Percentiles rank a stretch among this genome's conserved stretches.
These are phyloP conservation scores for Notiomystis cincta DNA, from an alignment of 2,113 vertebrate genomes.

Conservation along the genomic window DNA sequence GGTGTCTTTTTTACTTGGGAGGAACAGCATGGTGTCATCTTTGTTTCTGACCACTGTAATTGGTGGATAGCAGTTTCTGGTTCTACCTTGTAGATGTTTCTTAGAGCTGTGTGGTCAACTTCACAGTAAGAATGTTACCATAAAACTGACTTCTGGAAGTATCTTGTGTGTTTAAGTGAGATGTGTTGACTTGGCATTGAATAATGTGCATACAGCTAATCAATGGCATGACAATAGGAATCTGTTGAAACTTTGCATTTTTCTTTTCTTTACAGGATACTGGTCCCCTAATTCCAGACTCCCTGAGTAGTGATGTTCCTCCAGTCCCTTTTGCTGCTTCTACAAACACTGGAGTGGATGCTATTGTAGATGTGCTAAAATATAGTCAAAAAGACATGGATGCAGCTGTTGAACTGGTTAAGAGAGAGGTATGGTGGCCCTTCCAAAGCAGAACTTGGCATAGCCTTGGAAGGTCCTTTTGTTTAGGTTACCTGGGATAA, in stretches of 20 bases:
- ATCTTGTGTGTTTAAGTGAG: background rate
- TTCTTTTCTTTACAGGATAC: background rate
- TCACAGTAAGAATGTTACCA: background rate
- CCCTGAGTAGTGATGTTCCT: background rate
- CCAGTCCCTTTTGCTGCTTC: conserved; percentile 16
- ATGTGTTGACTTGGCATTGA: background rate
- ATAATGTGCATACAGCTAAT: background rate
- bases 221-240: background rate
- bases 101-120: background rate
- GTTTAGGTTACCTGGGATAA: background rate
- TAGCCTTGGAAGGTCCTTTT: background rate
- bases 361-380: conserved; percentile 86
- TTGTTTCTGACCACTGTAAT: background rate
- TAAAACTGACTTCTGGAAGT: background rate
- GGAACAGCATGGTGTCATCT: background rate
- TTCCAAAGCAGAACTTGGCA: background rate
- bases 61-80: background rate
- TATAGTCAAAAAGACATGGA: conserved; percentile 94
- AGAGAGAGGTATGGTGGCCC: conserved; percentile 56
- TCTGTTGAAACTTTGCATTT: background rate
- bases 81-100: background rate
- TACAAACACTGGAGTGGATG: conserved; percentile 54
- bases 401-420: conserved; percentile 73
- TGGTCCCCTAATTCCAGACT: background rate
- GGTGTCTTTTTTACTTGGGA: background rate